A percentile compares a stretch with the other conserved stretches of the same genome.
Conservation (phyloP, 2,888 invertebrate species). For the Synanthedon myopaeformis region DNA sequence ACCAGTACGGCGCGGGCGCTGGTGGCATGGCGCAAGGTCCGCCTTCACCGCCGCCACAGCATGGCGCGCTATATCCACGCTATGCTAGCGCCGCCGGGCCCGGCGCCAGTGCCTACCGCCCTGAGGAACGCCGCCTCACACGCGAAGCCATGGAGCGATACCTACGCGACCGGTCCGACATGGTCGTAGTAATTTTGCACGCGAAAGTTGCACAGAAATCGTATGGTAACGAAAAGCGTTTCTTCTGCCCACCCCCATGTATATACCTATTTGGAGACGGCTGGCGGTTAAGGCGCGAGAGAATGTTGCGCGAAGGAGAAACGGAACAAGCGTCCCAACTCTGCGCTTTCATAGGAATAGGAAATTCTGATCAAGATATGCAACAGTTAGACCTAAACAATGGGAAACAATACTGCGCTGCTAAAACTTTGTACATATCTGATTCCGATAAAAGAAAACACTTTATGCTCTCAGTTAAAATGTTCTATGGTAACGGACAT, state of each 20-base stretch:
- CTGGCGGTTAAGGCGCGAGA: conserved; percentile 95
- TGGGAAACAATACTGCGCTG: conserved; percentile 99
- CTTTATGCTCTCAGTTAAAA: conserved; percentile 98
- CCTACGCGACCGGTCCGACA: conserved; percentile 92
- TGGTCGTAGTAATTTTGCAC: conserved; percentile 96
- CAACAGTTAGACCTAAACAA: conserved; percentile 97
- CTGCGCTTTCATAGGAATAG: conserved; percentile 99
- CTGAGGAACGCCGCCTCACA: conserved; percentile 86
- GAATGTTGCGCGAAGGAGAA: conserved; percentile 91
- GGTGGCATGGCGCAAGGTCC: conserved; percentile 84
- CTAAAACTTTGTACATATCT: conserved; percentile 98
- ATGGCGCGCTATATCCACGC: conserved; percentile 73
- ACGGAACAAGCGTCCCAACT: conserved; percentile 91
- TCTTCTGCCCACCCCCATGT: conserved; percentile 99
- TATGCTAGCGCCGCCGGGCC: conserved; percentile 70
- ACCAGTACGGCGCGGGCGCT: conserved; percentile 79
- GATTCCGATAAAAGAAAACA: conserved; percentile 99
- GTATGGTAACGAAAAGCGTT: conserved; percentile 99
- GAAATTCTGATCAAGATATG: conserved; percentile 98
- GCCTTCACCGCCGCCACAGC: conserved; percentile 74
- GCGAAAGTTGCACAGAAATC: conserved; percentile 99
- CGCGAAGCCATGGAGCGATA: conserved; percentile 97
- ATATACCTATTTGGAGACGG: conserved; percentile 99
- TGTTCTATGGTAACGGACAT: conserved; percentile 98
- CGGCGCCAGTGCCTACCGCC: conserved; percentile 74